Conservation (phyloP, 2,888 invertebrate species). For the Nephrotoma flavescens region DNA sequence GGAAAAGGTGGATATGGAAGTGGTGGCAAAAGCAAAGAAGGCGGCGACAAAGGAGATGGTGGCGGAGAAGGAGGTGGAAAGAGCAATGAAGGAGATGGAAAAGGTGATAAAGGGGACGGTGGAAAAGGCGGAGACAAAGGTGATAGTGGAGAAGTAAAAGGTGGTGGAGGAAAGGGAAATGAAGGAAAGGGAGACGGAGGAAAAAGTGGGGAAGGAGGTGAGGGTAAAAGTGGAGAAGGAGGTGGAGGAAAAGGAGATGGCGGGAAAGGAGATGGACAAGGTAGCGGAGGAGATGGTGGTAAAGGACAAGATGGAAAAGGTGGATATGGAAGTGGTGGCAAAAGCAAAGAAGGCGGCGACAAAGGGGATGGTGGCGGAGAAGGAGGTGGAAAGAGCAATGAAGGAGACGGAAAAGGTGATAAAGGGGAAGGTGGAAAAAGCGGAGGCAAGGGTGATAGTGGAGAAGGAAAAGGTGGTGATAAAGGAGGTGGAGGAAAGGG, state of each 20-base stretch:
- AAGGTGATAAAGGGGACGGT: too few species aligned
- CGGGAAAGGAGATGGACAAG: conserved; percentile 7
- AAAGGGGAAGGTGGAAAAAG: background rate
- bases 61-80: too few species aligned
- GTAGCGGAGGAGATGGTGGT: conserved; percentile 11
- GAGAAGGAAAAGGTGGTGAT: conserved; percentile 14
- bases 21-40: background rate
- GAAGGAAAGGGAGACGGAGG: conserved; percentile 4
- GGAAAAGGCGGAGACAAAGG: too few species aligned
- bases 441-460: background rate
- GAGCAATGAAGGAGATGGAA: too few species aligned
- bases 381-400: background rate
- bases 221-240: conserved; percentile 9
- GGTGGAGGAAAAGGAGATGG: conserved; percentile 10
- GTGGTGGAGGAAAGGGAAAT: background rate
- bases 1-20: background rate
- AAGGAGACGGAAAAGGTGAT: background rate
- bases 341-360: conserved; percentile 5
- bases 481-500: conserved; percentile 13
- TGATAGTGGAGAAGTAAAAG: too few species aligned
- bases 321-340: conserved; percentile 1
- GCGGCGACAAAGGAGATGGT: too few species aligned
- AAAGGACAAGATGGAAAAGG: conserved; percentile 25
- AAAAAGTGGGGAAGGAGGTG: conserved; percentile 3
- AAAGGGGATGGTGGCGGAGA: background rate